Conservation (phyloP, 2,113 vertebrate species). For the Phyllostomus discolor region DNA sequence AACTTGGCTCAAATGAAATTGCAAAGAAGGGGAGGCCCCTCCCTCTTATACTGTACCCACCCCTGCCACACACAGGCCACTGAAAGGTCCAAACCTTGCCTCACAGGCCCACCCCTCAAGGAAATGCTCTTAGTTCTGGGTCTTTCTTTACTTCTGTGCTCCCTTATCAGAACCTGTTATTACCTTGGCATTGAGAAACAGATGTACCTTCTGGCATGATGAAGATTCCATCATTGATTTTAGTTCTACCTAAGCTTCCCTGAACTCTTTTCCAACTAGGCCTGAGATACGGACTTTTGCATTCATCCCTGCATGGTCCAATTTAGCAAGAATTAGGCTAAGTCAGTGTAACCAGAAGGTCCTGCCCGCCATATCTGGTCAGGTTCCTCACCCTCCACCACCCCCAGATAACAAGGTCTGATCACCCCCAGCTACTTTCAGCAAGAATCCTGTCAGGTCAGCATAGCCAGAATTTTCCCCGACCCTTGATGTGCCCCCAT, state of each 20-base stretch:
- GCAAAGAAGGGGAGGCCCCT: neutral
- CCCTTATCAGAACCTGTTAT: neutral
- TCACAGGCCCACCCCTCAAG: neutral
- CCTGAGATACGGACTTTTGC: neutral
- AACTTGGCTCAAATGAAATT: neutral
- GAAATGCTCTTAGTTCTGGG: neutral
- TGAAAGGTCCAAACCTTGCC: neutral
- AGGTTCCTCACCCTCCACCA: neutral
- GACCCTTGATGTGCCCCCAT: neutral
- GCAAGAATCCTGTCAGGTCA: neutral
- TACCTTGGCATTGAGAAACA: neutral
- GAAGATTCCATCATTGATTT: neutral
- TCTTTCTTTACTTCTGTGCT: neutral
- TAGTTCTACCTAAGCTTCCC: neutral
- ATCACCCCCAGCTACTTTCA: neutral
- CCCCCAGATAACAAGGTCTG: neutral
- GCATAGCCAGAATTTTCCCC: neutral
- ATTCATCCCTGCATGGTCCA: neutral
- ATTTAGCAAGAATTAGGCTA: neutral
- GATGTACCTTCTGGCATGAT: neutral
- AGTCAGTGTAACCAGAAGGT: neutral
- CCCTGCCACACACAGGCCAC: neutral
- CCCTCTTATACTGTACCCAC: accelerated
- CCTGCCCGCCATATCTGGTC: neutral
- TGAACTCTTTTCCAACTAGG: neutral